A percentile compares a stretch with the other conserved stretches of the same genome.
These are phyloP conservation scores for Catocala fraxini DNA, from an alignment of 2,888 invertebrate genomes.

Conservation along the genomic window DNA sequence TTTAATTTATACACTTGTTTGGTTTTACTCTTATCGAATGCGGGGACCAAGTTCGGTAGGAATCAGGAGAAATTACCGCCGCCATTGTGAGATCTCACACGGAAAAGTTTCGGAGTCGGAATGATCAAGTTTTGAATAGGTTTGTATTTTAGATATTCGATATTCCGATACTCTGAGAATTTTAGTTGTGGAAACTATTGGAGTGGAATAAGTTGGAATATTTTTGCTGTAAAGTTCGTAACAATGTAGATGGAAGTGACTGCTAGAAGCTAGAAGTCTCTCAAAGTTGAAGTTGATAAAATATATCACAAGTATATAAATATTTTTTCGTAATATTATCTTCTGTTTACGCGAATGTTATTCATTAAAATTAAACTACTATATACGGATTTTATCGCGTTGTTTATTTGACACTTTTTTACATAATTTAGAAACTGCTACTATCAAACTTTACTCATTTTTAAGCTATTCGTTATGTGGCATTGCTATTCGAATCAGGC, in stretches of 20 bases:
- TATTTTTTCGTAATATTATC: too few species aligned
- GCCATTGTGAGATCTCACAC: conserved; percentile 53
- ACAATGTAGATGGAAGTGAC: background rate
- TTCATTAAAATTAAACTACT: too few species aligned
- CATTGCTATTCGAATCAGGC: too few species aligned
- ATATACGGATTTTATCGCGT: too few species aligned
- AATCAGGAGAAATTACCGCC: conserved; percentile 54
- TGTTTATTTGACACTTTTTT: too few species aligned
- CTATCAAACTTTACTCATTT: too few species aligned
- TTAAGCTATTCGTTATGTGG: too few species aligned
- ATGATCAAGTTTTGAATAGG: conserved; percentile 59
- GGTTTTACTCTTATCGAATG: conserved; percentile 74
- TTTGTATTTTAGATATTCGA: conserved; percentile 52
- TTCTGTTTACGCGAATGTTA: too few species aligned
- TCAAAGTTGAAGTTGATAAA: too few species aligned
- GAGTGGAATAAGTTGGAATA: conserved; percentile 21
- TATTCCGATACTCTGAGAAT: conserved; percentile 47
- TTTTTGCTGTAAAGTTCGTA: conserved; percentile 9
- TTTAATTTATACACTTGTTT: conserved; percentile 84
- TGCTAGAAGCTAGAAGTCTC: background rate
- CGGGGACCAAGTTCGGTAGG: conserved; percentile 43
- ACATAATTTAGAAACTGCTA: too few species aligned
- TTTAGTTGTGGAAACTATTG: conserved; percentile 25
- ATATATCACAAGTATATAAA: too few species aligned
- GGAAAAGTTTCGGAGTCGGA: conserved; percentile 54